Conservation (phyloP, 2,888 invertebrate genomes). For the Drosophila diplacantha region DNA sequence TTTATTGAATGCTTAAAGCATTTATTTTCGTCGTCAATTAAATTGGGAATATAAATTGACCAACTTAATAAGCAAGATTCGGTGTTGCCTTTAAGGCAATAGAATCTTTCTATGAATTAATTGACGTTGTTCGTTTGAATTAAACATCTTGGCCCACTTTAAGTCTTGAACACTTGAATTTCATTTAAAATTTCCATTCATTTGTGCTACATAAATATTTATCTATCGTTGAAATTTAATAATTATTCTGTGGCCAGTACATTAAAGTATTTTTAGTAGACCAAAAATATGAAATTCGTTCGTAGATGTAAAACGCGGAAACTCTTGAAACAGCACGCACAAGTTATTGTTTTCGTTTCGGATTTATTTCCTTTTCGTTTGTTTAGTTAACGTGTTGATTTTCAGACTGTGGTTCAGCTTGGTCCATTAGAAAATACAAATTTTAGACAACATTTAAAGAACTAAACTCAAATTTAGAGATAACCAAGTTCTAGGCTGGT, state of each 20-base stretch:
- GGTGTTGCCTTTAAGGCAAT: neutral
- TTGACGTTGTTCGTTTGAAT: neutral
- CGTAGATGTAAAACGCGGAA: conserved; percentile 8
- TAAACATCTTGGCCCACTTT: neutral
- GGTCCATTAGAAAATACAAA: neutral
- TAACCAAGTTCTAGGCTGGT: neutral
- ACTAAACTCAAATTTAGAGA: neutral
- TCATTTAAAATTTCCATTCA: conserved; percentile 4
- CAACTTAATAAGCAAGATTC: neutral
- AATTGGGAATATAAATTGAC: neutral
- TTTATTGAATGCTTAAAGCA: conserved; percentile 7
- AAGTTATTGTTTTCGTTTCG: conserved; percentile 8
- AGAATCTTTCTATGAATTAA: neutral
- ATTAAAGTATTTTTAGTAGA: neutral
- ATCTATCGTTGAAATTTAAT: conserved; percentile 24
- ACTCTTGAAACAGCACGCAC: conserved; percentile 49
- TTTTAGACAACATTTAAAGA: neutral
- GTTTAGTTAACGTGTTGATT: conserved; percentile 11
- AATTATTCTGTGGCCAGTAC: neutral
- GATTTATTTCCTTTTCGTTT: conserved; percentile 1
- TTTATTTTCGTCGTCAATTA: neutral
- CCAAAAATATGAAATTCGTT: conserved; percentile 1
- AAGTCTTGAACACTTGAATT: neutral
- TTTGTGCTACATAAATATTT: conserved; percentile 3
- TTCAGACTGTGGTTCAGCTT: conserved; percentile 2